Evolutionary conservation across 2,113 vertebrate genomes (phyloP).

Genomic region (Geococcyx californianus): DNA sequence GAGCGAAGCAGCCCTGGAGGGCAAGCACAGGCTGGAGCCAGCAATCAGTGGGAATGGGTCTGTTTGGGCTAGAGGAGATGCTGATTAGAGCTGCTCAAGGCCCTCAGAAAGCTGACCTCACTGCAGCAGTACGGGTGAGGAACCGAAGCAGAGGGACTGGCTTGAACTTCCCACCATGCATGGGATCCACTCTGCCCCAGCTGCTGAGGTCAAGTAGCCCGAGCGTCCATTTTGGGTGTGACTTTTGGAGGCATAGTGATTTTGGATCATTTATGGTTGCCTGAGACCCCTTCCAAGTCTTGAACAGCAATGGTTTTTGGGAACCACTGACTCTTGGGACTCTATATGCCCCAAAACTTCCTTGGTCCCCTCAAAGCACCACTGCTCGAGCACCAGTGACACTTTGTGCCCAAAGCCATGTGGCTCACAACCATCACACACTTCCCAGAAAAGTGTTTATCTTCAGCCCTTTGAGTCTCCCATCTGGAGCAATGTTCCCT

Average conservation of each 20-base stretch:
- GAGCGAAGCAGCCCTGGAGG: background rate
- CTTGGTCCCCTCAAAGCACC: background rate
- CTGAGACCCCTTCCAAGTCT: background rate
- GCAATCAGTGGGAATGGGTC: rapidly evolving
- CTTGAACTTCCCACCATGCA: background rate
- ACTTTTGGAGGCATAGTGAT: background rate
- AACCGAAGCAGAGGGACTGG: background rate
- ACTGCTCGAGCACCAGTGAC: rapidly evolving
- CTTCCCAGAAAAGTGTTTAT: background rate
- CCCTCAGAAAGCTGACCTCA: background rate
- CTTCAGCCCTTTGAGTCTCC: background rate
- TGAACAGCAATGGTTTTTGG: background rate
- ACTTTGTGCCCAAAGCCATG: background rate
- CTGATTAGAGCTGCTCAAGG: slow-evolving; percentile 32
- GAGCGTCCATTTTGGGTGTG: background rate
- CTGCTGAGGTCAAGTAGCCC: background rate
- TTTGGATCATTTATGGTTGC: background rate
- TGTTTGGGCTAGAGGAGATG: slow-evolving; percentile 24
- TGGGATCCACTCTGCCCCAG: rapidly evolving
- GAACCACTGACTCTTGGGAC: background rate
- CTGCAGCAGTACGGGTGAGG: background rate
- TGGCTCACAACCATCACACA: background rate
- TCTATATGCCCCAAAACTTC: background rate
- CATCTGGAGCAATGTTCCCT: background rate
- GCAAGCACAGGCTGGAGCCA: background rate